Evolutionary conservation across 2,888 invertebrate species (phyloP), one percentile per base, ranked within the genome.

Genomic region (Patella caerulea): DNA sequence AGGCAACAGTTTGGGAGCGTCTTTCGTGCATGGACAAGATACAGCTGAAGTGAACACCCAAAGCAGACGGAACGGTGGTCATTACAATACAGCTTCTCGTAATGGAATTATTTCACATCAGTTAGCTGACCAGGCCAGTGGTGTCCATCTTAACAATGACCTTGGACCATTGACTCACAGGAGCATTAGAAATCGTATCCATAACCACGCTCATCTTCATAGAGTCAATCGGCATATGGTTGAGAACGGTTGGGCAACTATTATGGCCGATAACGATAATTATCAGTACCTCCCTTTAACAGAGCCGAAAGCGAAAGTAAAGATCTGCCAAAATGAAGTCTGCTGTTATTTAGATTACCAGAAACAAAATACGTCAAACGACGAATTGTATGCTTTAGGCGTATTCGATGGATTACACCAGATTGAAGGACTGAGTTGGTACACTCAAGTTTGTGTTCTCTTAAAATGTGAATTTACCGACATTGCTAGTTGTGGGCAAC

Each of bases 351-450:
- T 85, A 14, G 56, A 77, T 12, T 87, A 85, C 72, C 69, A 78
- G 3, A 76, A 9, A 55, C 69, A n/a, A 12, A 19, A 65, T 45
- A n/a, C n/a, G 4, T 34, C 53, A 59, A 53, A 71, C 1, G 54
- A 70, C 4, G 86, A 84, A 55, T 45, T 78, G 9, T 88, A 83
- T 78, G 88, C 85, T 0, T 80, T 88, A 19, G 88, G 86, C 0
- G 86, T 81, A 1, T 88, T 88, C 76, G 81, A 84, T 72, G 86
- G 87, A 3, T 70, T 84, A 3, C 86, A 86, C 74, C 81, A 79
- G 7, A 73, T 78, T 5, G 80, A 87, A 59, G 87, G 85, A 1
- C 24, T 65, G 24, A 34, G 78, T 12, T 86, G 85, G 74, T 87
- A 84, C 78, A 74, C 85, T 3, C 83, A 87, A 75, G 79, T 85